Evolutionary conservation across 2,797 vertebrate genomes (phyloP).

Genomic region (Cossypha niveicapilla): DNA sequence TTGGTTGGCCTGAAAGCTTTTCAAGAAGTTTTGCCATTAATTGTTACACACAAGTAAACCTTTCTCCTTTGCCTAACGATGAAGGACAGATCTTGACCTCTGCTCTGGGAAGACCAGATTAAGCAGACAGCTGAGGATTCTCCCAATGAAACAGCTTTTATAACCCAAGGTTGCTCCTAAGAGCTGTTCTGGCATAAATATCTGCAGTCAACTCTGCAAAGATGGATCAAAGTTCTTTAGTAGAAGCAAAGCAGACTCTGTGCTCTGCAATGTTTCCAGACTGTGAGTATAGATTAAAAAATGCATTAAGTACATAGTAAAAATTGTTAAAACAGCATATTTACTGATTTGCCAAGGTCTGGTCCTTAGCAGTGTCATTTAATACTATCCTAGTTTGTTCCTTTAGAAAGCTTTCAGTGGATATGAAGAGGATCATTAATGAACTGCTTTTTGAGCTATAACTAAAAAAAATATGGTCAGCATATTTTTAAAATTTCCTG

Average conservation of each 20-base stretch:
- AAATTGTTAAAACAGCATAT: neutral
- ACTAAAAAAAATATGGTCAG: neutral
- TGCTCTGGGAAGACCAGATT: neutral
- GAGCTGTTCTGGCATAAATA: neutral
- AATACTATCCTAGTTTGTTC: neutral
- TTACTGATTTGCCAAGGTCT: neutral
- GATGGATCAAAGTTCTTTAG: neutral
- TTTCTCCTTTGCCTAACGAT: neutral
- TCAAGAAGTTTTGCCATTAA: neutral
- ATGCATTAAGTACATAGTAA: neutral
- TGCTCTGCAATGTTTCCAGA: neutral
- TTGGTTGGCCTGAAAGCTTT: neutral
- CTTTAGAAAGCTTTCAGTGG: neutral
- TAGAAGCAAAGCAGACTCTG: neutral
- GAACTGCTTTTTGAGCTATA: neutral
- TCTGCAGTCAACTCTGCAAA: neutral
- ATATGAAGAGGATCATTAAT: neutral
- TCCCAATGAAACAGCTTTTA: neutral
- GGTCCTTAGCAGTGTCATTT: neutral
- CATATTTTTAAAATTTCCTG: neutral
- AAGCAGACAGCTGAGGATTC: neutral
- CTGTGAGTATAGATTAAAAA: neutral
- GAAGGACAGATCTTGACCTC: constrained; percentile 19
- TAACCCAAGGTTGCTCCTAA: neutral
- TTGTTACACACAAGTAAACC: neutral